Conservation (phyloP, 1,140 invertebrate species). For the Diprion similis region DNA sequence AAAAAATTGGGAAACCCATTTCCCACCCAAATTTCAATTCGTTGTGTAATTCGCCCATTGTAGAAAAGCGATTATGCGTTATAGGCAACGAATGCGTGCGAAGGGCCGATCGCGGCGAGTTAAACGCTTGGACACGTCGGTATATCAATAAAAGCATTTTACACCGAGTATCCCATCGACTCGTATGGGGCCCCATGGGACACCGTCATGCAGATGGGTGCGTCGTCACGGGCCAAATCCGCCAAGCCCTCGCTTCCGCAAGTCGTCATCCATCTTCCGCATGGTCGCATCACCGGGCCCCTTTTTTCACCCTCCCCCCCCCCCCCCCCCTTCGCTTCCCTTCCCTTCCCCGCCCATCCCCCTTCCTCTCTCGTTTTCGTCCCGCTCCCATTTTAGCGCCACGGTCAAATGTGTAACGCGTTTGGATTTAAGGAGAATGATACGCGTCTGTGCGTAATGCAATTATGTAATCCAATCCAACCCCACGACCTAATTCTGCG, state of each 20-base stretch:
- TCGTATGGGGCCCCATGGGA: constrained; percentile 16
- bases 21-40: too few species aligned
- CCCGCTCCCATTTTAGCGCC: too few species aligned
- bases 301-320: background rate
- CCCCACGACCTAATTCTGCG: too few species aligned
- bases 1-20: too few species aligned
- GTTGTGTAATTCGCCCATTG: too few species aligned
- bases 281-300: background rate
- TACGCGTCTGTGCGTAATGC: background rate
- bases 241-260: constrained; percentile 55
- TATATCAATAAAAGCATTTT: too few species aligned
- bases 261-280: constrained; percentile 20
- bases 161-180: background rate
- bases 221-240: constrained; percentile 52
- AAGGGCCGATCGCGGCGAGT: background rate
- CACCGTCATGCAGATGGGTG: constrained; percentile 41
- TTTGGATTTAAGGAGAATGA: too few species aligned
- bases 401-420: too few species aligned
- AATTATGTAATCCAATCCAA: background rate
- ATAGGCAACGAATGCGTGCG: constrained; percentile 1
- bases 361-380: too few species aligned
- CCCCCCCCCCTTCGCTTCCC: background rate
- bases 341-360: too few species aligned
- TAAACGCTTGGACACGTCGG: too few species aligned
- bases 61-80: too few species aligned